A percentile compares a stretch with the other conserved stretches of the same genome.
These are phyloP conservation scores for Cerceris rybyensis DNA, from an alignment of 2,888 invertebrate genomes.

Conservation along the genomic window DNA sequence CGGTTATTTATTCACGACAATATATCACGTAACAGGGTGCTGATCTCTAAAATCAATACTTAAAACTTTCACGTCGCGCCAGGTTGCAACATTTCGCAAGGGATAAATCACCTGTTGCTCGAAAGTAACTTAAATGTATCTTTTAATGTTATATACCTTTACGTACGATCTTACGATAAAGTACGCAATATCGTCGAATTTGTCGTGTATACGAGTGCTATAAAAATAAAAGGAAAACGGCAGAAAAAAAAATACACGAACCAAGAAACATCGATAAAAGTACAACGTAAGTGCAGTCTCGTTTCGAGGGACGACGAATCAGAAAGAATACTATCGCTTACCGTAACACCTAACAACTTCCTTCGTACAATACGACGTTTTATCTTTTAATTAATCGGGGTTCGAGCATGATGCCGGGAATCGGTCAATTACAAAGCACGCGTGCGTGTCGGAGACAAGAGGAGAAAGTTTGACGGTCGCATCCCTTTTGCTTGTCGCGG, in stretches of 20 bases:
- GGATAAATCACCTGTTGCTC: constrained; percentile 18
- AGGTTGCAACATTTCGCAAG: not conserved
- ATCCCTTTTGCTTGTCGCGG: constrained; percentile 28
- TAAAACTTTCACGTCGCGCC: not conserved
- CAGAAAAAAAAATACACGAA: not conserved
- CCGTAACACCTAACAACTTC: constrained; percentile 59
- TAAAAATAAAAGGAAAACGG: not conserved
- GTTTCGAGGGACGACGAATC: not conserved
- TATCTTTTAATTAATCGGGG: constrained; percentile 68
- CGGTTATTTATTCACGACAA: not conserved
- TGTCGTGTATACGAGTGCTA: not conserved
- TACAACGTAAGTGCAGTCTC: not conserved
- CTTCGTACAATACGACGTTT: constrained; percentile 46
- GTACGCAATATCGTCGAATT: not conserved
- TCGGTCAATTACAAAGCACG: constrained; percentile 66
- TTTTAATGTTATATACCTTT: not conserved
- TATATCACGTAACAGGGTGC: not conserved
- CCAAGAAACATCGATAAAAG: not conserved
- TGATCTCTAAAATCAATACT: not conserved
- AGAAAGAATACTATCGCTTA: constrained; percentile 38
- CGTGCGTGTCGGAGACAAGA: constrained; percentile 55
- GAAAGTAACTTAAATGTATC: not conserved
- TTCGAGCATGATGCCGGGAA: constrained; percentile 71
- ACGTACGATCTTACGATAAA: not conserved
- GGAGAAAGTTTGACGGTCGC: constrained; percentile 65